A percentile compares a stretch with the other conserved stretches of the same genome.
Conservation (phyloP, 2,888 invertebrate genomes). For the Rotaria socialis region DNA sequence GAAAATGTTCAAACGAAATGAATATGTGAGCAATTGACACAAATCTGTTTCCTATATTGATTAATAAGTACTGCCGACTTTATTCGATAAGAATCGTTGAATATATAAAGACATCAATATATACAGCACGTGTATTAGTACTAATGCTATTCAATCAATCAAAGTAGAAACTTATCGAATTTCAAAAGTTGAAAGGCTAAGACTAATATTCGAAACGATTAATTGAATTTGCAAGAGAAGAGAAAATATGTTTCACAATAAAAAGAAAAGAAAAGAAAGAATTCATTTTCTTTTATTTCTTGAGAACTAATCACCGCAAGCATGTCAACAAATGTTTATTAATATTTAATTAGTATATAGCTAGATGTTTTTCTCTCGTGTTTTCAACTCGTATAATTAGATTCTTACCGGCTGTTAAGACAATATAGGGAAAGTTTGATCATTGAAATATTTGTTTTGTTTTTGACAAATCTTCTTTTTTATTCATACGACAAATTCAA, state of each 20-base stretch:
- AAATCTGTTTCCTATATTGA: neutral
- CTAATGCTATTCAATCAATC: neutral
- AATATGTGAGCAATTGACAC: neutral
- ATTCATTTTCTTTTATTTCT: no score
- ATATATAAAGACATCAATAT: neutral
- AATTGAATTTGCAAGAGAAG: no score
- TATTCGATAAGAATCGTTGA: neutral
- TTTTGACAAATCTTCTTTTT: neutral
- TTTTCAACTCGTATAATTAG: neutral
- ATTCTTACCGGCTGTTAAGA: constrained; percentile 2
- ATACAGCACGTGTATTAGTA: neutral
- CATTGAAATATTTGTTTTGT: neutral
- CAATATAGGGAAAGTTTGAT: neutral
- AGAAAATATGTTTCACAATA: no score
- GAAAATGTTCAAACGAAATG: neutral
- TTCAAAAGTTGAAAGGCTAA: no score
- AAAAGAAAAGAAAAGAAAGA: no score
- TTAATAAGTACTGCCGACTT: neutral
- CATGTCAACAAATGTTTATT: no score
- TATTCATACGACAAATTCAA: neutral
- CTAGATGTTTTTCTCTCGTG: no score
- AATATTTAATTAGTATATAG: no score
- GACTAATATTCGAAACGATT: no score
- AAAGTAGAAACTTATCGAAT: no score
- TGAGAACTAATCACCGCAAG: no score